Conservation (phyloP, 2,797 vertebrate species). For the Cuculus canorus region DNA sequence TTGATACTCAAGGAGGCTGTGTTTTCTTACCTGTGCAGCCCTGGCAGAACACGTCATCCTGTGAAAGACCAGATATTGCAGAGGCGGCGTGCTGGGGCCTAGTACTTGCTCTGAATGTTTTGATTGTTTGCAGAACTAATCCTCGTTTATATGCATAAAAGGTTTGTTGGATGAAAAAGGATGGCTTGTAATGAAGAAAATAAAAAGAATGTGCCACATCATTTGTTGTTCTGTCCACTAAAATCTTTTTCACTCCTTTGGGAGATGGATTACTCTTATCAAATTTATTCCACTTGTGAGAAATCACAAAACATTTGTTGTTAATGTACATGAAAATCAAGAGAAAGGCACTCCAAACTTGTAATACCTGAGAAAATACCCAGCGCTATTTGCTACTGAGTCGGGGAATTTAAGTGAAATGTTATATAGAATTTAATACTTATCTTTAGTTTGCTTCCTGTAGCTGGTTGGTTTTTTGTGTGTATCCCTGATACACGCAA, state of each 20-base stretch:
- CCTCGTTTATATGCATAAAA: not conserved
- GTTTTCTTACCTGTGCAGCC: not conserved
- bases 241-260: not conserved
- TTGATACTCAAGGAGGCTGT: not conserved
- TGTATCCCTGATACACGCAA: not conserved
- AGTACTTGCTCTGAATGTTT: not conserved
- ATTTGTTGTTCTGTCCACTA: not conserved
- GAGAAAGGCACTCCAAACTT: not conserved
- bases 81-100: too few species aligned
- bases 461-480: not conserved
- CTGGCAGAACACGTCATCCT: not conserved
- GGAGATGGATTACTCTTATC: not conserved
- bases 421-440: not conserved
- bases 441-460: not conserved
- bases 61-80: not conserved
- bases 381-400: not conserved
- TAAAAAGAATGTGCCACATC: not conserved
- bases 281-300: not conserved
- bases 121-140: not conserved
- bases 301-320: not conserved
- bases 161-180: not conserved
- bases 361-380: not conserved
- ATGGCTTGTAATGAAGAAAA: not conserved
- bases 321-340: not conserved
- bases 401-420: not conserved